A percentile compares a stretch with the other conserved stretches of the same genome.
These are phyloP conservation scores for Argya squamiceps DNA, from an alignment of 2,797 vertebrate species.

Conservation along the genomic window DNA sequence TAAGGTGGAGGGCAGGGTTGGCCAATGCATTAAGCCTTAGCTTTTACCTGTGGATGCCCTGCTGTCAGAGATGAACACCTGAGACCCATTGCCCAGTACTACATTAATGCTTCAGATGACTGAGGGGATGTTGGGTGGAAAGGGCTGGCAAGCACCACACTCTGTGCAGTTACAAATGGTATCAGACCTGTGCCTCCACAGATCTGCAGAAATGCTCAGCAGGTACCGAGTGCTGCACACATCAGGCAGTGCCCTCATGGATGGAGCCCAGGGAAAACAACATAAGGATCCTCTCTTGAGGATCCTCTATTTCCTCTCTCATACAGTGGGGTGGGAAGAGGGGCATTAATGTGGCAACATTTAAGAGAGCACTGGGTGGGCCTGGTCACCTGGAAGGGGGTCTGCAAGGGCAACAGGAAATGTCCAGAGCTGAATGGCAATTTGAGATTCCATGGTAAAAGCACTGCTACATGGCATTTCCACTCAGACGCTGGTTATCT, in stretches of 20 bases:
- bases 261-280: background rate
- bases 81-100: background rate
- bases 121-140: background rate
- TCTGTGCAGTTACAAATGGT: background rate
- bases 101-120: background rate
- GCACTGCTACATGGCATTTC: background rate
- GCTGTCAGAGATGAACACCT: background rate
- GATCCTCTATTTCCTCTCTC: background rate
- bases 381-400: background rate
- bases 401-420: background rate
- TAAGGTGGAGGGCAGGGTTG: background rate
- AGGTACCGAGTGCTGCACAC: background rate
- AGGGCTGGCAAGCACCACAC: background rate
- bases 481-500: background rate
- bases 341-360: accelerated
- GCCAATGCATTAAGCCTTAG: background rate
- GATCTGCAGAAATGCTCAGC: background rate
- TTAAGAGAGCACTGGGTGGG: accelerated
- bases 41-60: background rate
- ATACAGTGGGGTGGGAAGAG: background rate
- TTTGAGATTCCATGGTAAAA: background rate
- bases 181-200: background rate
- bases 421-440: background rate
- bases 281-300: background rate
- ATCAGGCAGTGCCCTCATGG: accelerated